Base-by-base conservation (phyloP, 2,888 invertebrate genomes). In the Palloptera scutellata region DNA sequence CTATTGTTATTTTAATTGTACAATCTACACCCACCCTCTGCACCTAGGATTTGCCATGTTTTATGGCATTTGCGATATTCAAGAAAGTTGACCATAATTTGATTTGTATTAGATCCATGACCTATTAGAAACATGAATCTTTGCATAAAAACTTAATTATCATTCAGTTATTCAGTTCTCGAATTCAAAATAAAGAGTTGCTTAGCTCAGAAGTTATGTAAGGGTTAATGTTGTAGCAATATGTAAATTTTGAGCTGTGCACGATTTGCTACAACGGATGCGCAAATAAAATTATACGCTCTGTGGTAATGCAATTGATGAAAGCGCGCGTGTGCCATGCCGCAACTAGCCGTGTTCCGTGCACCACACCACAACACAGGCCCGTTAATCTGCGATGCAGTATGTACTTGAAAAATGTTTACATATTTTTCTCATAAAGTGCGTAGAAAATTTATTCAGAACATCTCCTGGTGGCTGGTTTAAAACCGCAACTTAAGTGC, bases 211-310 rank as follows among this genome's bases (percentile, higher is more conserved):
- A 30, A 30, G 30, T 30, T 30, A 30, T 30, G 6, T 30, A 30
- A 30, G 30, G 30, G 30, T 30, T 30, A 30, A 30, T 30, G n/a
- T n/a, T n/a, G n/a, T n/a, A n/a, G 30, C 6, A 30, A 2, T 30
- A 30, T 30, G 30, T 30, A 30, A 30, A 30, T 45, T 45, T 60
- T 61, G 66, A 70, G 66, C 66, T 69, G 73, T 65, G 71, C 70
- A 67, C 72, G 71, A 72, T 70, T 73, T 67, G 70, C 72, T 54
- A 66, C 71, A 76, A 72, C 79, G 79, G 79, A 80, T 79, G 79
- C 78, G 76, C 76, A 76, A 77, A 79, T 79, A 77, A 79, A 79
- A 79, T 79, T 78, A 78, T 74, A 76, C 72, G 75, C 76, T 75
- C 73, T 72, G 74, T 75, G 74, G 73, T 75, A 70, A 72, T 71